Evolutionary conservation across 2,113 vertebrate genomes (phyloP).

Genomic region (Notarius lentiginosus): DNA sequence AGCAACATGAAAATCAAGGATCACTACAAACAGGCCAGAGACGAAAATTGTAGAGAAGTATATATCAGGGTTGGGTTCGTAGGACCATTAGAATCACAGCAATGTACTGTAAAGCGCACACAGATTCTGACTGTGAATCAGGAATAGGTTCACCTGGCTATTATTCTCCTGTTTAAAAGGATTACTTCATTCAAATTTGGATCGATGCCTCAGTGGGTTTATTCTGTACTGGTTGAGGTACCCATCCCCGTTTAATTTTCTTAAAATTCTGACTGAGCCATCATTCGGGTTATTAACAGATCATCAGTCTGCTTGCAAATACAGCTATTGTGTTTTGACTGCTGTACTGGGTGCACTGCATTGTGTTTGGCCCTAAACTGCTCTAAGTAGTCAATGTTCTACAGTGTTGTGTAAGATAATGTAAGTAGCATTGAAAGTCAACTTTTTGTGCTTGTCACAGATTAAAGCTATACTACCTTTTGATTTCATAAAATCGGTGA

Average conservation of each 20-base stretch:
- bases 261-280: neutral
- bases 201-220: neutral
- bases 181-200: neutral
- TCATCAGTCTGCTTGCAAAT: neutral
- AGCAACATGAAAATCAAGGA: too few species aligned
- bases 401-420: neutral
- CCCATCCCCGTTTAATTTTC: neutral
- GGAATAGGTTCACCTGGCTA: neutral
- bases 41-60: too few species aligned
- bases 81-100: neutral
- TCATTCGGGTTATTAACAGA: neutral
- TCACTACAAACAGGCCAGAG: too few species aligned
- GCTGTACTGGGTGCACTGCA: neutral
- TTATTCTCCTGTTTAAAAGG: conserved; percentile 3
- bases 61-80: too few species aligned
- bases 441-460: neutral
- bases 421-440: neutral
- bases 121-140: neutral
- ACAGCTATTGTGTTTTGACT: neutral
- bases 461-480: too few species aligned
- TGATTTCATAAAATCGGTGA: too few species aligned
- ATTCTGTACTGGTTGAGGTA: neutral
- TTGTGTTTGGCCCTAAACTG: neutral
- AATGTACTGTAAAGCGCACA: neutral
- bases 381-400: neutral